Percentiles rank a stretch among this genome's conserved stretches.
Evolutionary conservation across 2,797 vertebrate species (phyloP).

Genomic region (Pseudocheirus occidentalis): DNA sequence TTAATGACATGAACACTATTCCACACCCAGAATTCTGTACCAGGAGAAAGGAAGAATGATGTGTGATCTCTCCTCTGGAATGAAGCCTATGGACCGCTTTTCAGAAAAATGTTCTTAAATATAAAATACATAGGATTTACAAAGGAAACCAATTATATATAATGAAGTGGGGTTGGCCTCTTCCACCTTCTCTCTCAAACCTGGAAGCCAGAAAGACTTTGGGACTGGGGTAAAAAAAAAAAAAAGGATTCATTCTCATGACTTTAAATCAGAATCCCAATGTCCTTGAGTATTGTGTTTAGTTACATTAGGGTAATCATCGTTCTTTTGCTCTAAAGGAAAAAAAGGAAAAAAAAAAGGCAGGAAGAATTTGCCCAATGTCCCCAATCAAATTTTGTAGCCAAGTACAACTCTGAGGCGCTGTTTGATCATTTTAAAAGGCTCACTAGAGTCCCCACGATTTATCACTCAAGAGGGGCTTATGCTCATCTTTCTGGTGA

Average conservation of each 20-base stretch:
- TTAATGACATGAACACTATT: background rate
- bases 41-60: background rate
- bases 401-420: background rate
- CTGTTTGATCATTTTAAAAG: background rate
- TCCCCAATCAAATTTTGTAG: background rate
- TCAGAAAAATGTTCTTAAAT: background rate
- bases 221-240: background rate
- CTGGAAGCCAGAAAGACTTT: background rate
- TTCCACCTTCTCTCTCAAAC: background rate
- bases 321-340: background rate
- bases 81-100: background rate
- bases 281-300: background rate
- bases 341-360: background rate
- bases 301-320: background rate
- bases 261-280: background rate
- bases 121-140: background rate
- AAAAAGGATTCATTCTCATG: background rate
- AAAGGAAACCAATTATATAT: background rate
- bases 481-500: background rate
- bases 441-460: too few species aligned
- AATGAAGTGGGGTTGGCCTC: background rate
- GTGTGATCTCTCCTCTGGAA: background rate
- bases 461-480: background rate
- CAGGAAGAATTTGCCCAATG: background rate
- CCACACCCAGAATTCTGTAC: background rate